These are phyloP conservation scores for Bombus picipes DNA, from an alignment of 1,140 invertebrate species.

Conservation along the genomic window DNA sequence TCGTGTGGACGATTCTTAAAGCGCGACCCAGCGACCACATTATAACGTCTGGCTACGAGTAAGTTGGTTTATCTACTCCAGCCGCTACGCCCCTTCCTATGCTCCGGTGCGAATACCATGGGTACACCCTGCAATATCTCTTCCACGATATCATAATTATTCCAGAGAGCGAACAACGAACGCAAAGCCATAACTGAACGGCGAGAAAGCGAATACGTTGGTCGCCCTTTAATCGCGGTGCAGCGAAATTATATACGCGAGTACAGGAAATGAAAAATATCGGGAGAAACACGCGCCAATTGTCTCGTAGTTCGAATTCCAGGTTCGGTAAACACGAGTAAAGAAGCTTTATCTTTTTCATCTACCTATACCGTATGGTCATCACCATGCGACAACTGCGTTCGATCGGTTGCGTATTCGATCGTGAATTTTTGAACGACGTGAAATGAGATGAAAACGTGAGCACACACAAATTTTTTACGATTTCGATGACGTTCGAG, in stretches of 20 bases:
- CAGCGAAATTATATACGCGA: not conserved
- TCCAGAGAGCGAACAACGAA: conserved; percentile 22
- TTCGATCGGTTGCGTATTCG: not conserved
- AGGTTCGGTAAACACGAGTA: not conserved
- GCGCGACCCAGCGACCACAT: conserved; percentile 13
- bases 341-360: not conserved
- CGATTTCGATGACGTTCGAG: not conserved
- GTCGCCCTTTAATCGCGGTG: conserved; percentile 1
- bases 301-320: not conserved
- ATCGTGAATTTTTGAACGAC: not conserved
- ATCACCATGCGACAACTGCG: not conserved
- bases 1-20: conserved; percentile 33
- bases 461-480: not conserved
- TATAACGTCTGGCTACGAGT: conserved; percentile 54
- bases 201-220: not conserved
- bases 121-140: conserved; percentile 56
- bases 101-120: conserved; percentile 48
- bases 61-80: conserved; percentile 62
- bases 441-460: not conserved
- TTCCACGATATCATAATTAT: conserved; percentile 53
- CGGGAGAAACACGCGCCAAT: not conserved
- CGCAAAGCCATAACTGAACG: conserved; percentile 6
- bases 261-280: not conserved
- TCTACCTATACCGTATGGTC: not conserved
- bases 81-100: conserved; percentile 50